Conservation (phyloP, 2,113 vertebrate species). For the Pachypanchax playfairii region DNA sequence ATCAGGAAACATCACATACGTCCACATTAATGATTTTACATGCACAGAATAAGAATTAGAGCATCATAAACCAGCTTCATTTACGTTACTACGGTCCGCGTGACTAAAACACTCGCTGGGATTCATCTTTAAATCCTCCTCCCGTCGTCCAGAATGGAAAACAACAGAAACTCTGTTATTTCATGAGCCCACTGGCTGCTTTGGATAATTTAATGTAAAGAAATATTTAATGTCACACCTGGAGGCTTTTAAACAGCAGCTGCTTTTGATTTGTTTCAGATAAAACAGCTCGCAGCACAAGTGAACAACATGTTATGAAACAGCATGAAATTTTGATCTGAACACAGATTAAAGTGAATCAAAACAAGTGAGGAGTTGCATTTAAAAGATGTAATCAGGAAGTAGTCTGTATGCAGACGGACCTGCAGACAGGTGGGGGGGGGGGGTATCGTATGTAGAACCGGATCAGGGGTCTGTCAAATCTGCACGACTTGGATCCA, state of each 20-base stretch:
- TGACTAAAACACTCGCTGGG: conserved; percentile 32
- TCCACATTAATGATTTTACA: conserved; percentile 17
- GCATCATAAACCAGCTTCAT: conserved; percentile 15
- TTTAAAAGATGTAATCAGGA: too few species aligned
- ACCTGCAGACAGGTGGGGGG: too few species aligned
- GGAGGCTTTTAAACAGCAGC: neutral
- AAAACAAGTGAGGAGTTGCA: neutral
- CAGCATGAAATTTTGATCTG: conserved; percentile 8
- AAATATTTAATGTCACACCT: neutral
- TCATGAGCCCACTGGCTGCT: conserved; percentile 13
- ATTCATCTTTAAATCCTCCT: conserved; percentile 59
- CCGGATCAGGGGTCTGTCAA: too few species aligned
- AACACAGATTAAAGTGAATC: neutral
- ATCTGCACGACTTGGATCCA: too few species aligned
- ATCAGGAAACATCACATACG: neutral
- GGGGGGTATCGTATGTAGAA: too few species aligned
- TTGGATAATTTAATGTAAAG: conserved; percentile 15
- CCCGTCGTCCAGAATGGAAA: conserved; percentile 31
- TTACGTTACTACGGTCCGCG: conserved; percentile 14
- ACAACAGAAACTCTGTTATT: conserved; percentile 28
- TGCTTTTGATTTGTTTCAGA: neutral
- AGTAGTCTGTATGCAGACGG: too few species aligned
- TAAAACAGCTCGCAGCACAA: conserved; percentile 5
- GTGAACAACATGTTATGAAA: neutral
- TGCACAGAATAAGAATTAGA: conserved; percentile 6